These are phyloP conservation scores for Luscinia megarhynchos DNA, from an alignment of 2,797 vertebrate species.

Conservation along the genomic window DNA sequence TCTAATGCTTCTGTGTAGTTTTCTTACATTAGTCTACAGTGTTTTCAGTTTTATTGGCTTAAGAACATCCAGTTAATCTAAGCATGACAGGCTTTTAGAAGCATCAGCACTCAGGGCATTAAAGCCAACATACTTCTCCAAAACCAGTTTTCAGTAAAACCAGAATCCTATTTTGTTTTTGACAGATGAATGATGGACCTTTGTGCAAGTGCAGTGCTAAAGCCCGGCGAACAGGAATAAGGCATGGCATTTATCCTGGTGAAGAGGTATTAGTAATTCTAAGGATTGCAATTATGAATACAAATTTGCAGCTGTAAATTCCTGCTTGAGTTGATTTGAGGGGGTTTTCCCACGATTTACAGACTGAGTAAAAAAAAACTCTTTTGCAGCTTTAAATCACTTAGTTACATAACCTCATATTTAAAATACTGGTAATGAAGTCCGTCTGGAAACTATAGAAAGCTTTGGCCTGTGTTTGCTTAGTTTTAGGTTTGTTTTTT, in stretches of 20 bases:
- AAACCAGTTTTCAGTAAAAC: constrained; percentile 49
- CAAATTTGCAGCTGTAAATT: neutral
- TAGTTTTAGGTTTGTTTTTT: neutral
- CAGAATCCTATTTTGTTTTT: constrained; percentile 51
- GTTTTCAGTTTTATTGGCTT: constrained; percentile 67
- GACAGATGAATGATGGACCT: constrained; percentile 98
- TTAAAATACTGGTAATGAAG: neutral
- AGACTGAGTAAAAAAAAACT: neutral
- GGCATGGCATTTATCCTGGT: constrained; percentile 98
- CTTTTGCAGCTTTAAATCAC: neutral
- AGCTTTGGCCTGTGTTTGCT: neutral
- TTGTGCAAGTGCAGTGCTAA: constrained; percentile 98
- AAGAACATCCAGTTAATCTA: constrained; percentile 67
- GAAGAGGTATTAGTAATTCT: constrained; percentile 87
- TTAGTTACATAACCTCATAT: neutral
- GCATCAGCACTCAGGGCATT: constrained; percentile 32
- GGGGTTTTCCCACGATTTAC: neutral
- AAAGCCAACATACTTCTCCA: constrained; percentile 48
- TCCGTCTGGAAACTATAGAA: neutral
- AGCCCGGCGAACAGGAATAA: constrained; percentile 94
- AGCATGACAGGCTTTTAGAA: constrained; percentile 64
- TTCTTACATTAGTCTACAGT: neutral
- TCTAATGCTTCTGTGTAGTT: neutral
- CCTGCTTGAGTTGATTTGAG: neutral
- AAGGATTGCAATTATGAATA: neutral